A percentile compares a stretch with the other conserved stretches of the same genome.
Conservation (phyloP, 2,888 invertebrate species). For the Pycnomerus fuliginosus region DNA sequence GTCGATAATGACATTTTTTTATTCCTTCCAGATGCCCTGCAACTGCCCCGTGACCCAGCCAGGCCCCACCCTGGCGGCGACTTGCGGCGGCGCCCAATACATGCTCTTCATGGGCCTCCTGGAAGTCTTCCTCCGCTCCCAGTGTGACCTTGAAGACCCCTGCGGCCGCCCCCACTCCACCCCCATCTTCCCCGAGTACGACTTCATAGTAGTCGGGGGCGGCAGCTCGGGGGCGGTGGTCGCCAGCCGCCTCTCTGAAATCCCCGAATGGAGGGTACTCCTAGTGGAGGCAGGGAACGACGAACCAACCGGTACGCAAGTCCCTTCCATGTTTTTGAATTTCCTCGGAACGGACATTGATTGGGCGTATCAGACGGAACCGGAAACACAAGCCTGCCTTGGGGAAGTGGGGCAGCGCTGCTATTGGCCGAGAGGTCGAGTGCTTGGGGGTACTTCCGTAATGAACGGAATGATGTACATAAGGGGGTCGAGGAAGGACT, state of each 20-base stretch:
- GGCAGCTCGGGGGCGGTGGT: slow-evolving; percentile 73
- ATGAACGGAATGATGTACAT: slow-evolving; percentile 98
- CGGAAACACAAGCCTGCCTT: slow-evolving; percentile 74
- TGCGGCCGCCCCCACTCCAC: slow-evolving; percentile 70
- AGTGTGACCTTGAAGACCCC: slow-evolving; percentile 85
- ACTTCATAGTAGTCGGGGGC: slow-evolving; percentile 74
- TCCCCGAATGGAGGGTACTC: slow-evolving; percentile 70
- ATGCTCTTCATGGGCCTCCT: slow-evolving; percentile 89
- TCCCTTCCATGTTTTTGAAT: slow-evolving; percentile 87
- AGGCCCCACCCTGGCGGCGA: slow-evolving; percentile 81
- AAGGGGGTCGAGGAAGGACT: slow-evolving; percentile 83
- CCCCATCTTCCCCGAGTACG: slow-evolving; percentile 64
- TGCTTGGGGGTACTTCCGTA: slow-evolving; percentile 87
- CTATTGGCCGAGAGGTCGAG: slow-evolving; percentile 85
- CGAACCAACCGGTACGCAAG: slow-evolving; percentile 85
- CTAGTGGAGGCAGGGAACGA: slow-evolving; percentile 78
- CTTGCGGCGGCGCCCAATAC: slow-evolving; percentile 81
- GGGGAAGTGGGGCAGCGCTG: slow-evolving; percentile 70
- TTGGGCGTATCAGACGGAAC: slow-evolving; percentile 85
- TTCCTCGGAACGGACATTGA: slow-evolving; percentile 84
- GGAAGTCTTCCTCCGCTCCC: slow-evolving; percentile 81
- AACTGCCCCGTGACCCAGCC: slow-evolving; percentile 78
- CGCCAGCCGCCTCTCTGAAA: slow-evolving; percentile 70
- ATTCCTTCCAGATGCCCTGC: slow-evolving; percentile 60
- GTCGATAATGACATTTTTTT: slow-evolving; percentile 12